Evolutionary conservation across 1,140 invertebrate genomes (phyloP).

Genomic region (Brachionus asplanchnoidis): DNA sequence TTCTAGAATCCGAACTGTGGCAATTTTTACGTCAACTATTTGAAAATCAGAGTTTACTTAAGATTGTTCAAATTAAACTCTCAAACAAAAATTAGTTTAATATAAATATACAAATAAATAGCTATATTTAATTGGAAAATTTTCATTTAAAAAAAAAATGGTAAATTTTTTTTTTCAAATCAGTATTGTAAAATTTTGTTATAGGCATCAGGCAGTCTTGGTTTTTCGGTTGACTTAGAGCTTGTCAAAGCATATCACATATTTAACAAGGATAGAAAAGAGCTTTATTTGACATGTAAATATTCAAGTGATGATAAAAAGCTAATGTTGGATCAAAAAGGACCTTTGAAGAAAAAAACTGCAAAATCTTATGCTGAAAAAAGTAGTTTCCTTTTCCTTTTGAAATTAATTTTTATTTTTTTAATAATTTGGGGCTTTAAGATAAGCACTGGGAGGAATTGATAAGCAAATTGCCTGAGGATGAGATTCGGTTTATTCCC

Average conservation of each 20-base stretch:
- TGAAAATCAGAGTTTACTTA: neutral
- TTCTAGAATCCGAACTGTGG: neutral
- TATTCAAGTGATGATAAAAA: constrained; percentile 37
- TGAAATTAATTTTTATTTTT: neutral
- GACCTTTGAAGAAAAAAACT: constrained; percentile 3
- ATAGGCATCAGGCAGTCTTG: neutral
- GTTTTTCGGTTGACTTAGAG: constrained; percentile 16
- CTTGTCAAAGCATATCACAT: constrained; percentile 22
- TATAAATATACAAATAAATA: neutral
- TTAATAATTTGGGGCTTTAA: neutral
- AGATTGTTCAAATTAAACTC: neutral
- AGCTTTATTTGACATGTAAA: constrained; percentile 21
- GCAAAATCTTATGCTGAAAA: constrained; percentile 19
- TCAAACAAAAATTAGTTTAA: neutral
- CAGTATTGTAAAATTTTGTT: neutral
- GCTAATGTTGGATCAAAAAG: constrained; percentile 15
- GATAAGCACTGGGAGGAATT: constrained; percentile 34
- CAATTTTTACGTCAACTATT: neutral
- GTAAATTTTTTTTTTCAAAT: neutral
- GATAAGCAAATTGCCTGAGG: neutral
- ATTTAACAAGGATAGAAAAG: constrained; percentile 34
- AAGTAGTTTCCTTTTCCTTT: neutral
- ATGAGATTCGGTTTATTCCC: constrained; percentile 17
- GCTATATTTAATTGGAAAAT: neutral
- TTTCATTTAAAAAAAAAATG: neutral